Base-by-base conservation (phyloP, 2,113 vertebrate species). In the Herpailurus yagouaroundi region DNA sequence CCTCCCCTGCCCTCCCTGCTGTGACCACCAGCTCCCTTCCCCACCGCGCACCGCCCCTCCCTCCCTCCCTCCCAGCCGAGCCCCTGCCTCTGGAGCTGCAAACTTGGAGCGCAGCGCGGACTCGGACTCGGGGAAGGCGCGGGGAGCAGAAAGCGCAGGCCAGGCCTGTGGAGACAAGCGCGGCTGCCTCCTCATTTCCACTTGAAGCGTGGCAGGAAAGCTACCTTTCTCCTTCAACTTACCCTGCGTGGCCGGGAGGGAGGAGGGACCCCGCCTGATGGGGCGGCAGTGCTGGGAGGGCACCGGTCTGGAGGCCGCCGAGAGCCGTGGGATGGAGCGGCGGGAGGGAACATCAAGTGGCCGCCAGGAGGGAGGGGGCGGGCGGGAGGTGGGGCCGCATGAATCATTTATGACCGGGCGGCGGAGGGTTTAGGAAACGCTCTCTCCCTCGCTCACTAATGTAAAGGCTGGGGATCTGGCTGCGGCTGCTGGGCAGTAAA, bases 391-490 rank as follows among this genome's bases (percentile, higher is more conserved):
- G 98, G 98, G 96, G 97, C 97, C 91, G 76, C 97, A 98, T 98
- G 98, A 98, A 98, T 98, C 98, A 98, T 98, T 98, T 98, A 98
- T 97, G 98, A 97, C 96, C 79, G 63, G 95, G 97, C 98, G 74
- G 97, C 96, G 96, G 97, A 98, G 98, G 98, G 98, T 83, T 92
- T 60, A n/a, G 80, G 64, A 71, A 25, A 45, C 7, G 45, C 45
- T 45, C 45, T 45, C 45, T 45, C 4, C 38, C 50, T 91, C 86
- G 45, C 50, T 86, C 88, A 89, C 92, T 98, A 98, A 98, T 95
- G 97, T 97, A 98, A 98, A 98, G 97, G 98, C 98, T 97, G 97
- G 96, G 97, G 98, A 97, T 98, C 98, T 66, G 97, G 97, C 97
- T 95, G 94, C 97, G 93, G 97, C 4, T 10, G 5, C 74, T 0